A percentile compares a stretch with the other conserved stretches of the same genome.
Conservation (phyloP, 2,113 vertebrate genomes). For the Willisornis vidua region DNA sequence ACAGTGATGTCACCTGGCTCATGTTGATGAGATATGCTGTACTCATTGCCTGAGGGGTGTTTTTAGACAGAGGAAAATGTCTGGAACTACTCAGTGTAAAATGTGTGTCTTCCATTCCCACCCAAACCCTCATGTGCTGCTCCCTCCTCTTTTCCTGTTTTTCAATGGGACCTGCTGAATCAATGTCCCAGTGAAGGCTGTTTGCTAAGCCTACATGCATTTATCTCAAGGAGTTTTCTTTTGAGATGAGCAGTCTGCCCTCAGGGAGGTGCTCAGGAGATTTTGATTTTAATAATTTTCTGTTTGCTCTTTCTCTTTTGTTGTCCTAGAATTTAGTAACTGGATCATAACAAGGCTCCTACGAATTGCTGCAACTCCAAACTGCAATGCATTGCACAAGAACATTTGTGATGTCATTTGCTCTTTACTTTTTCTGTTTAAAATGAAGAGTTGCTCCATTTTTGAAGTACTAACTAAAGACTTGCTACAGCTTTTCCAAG, state of each 20-base stretch:
- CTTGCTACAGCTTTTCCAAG: constrained; percentile 82
- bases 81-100: neutral
- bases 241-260: neutral
- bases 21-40: neutral
- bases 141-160: neutral
- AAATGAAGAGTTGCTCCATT: constrained; percentile 82
- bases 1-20: neutral
- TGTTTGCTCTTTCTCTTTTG: neutral
- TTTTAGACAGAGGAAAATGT: neutral
- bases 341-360: constrained; percentile 93
- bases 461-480: constrained; percentile 84
- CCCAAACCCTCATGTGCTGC: neutral
- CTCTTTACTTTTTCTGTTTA: constrained; percentile 89
- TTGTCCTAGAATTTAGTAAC: constrained; percentile 87
- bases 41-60: neutral
- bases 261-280: neutral
- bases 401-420: constrained; percentile 86
- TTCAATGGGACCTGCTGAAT: neutral
- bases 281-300: neutral
- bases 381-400: constrained; percentile 83
- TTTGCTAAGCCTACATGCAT: neutral
- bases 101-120: neutral
- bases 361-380: constrained; percentile 87
- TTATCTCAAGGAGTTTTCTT: neutral
- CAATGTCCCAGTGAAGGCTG: neutral